These are phyloP conservation scores for Microchirus variegatus DNA, from an alignment of 2,797 vertebrate genomes.

Conservation along the genomic window DNA sequence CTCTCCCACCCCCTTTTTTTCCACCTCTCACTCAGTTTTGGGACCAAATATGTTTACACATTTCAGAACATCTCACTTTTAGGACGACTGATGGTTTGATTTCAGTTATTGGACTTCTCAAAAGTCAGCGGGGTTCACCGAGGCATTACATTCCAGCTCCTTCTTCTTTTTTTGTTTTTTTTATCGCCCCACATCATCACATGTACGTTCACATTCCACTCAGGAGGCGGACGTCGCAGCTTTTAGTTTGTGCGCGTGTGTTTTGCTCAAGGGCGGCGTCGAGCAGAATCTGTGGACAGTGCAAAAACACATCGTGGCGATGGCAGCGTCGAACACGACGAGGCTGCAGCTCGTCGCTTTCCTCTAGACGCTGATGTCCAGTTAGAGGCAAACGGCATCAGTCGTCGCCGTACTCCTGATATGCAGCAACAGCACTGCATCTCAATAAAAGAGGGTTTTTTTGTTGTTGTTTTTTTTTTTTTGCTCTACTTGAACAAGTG, in stretches of 20 bases:
- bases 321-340: neutral
- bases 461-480: slow-evolving; percentile 27
- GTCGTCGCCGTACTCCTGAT: slow-evolving; percentile 21
- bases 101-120: slow-evolving; percentile 8
- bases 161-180: slow-evolving; percentile 8
- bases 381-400: neutral
- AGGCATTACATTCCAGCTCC: slow-evolving; percentile 49
- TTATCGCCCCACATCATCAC: slow-evolving; percentile 32
- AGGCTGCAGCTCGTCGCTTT: slow-evolving; percentile 13
- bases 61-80: slow-evolving; percentile 46
- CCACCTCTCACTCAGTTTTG: slow-evolving; percentile 53
- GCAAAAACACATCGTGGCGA: neutral
- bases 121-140: too few species aligned
- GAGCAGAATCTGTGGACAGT: neutral
- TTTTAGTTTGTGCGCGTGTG: slow-evolving; percentile 28
- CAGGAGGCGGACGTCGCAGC: slow-evolving; percentile 40
- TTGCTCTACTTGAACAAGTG: slow-evolving; percentile 44
- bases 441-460: slow-evolving; percentile 23
- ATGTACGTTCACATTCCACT: slow-evolving; percentile 69
- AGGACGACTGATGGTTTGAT: slow-evolving; percentile 36
- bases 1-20: slow-evolving; percentile 45
- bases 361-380: slow-evolving; percentile 13
- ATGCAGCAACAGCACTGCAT: slow-evolving; percentile 38
- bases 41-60: slow-evolving; percentile 75
- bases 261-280: slow-evolving; percentile 19